Percentiles rank a stretch among this genome's conserved stretches.
Conservation (phyloP, 2,888 invertebrate species). For the Calameuta filiformis region DNA sequence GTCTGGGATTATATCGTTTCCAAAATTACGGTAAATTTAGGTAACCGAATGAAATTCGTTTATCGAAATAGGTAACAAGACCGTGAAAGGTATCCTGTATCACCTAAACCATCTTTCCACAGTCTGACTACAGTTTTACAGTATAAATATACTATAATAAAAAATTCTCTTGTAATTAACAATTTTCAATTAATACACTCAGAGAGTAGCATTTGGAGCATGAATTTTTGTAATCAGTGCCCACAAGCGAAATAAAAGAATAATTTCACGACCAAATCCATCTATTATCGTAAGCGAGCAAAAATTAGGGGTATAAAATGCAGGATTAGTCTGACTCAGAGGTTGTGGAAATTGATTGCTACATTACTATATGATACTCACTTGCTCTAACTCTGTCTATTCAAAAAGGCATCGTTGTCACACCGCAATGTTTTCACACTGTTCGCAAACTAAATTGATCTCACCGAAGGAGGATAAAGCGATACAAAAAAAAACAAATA, state of each 20-base stretch:
- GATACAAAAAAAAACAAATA: background rate
- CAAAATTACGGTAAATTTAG: too few species aligned
- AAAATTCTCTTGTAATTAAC: background rate
- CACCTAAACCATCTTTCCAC: background rate
- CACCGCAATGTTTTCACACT: background rate
- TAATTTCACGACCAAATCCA: background rate
- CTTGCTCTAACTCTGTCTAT: background rate
- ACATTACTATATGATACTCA: background rate
- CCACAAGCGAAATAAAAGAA: background rate
- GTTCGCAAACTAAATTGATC: background rate
- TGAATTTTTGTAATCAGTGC: background rate
- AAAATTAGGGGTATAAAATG: background rate
- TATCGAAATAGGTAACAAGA: too few species aligned
- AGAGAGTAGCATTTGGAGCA: background rate
- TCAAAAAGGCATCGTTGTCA: background rate
- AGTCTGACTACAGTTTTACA: background rate
- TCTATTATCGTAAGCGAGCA: background rate
- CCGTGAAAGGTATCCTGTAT: background rate
- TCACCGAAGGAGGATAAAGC: background rate
- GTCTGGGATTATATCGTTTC: conserved; percentile 21
- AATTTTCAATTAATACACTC: background rate
- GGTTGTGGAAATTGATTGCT: background rate
- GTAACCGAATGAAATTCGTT: too few species aligned
- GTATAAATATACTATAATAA: background rate
- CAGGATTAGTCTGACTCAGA: background rate